phyloP scores from a whole-genome alignment of 2,797 vertebrate genomes.

The Parambassis ranga region DNA sequence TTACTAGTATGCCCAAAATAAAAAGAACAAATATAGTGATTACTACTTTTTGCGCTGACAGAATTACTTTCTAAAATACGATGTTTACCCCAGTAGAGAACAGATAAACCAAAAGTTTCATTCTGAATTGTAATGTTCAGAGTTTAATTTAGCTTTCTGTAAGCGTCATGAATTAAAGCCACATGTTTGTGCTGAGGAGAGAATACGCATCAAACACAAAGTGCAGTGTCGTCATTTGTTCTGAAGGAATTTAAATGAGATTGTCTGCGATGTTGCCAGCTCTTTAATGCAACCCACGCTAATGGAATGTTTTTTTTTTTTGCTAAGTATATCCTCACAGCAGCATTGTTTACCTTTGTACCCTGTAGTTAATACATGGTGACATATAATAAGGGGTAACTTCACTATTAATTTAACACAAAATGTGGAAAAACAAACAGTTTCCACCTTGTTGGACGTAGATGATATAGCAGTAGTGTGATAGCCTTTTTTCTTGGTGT shows the following conservation, averaged over 20 bases:
- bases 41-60: not conserved
- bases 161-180: not conserved
- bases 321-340: not conserved
- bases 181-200: not conserved
- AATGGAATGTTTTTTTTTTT: not conserved
- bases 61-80: not conserved
- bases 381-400: too few relatives aligned
- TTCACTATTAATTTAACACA: too few relatives aligned
- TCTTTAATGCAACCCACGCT: not conserved
- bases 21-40: constrained; percentile 30
- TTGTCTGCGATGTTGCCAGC: not conserved
- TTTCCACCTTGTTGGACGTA: too few relatives aligned
- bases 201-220: not conserved
- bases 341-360: too few relatives aligned
- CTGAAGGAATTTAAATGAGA: too few relatives aligned
- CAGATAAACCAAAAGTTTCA: not conserved
- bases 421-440: too few relatives aligned
- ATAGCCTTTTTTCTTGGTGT: not conserved
- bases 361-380: too few relatives aligned
- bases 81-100: not conserved
- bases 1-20: constrained; percentile 7
- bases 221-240: too few relatives aligned
- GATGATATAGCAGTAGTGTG: too few relatives aligned
- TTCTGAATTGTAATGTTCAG: not conserved
- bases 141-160: not conserved